phyloP scores from a whole-genome alignment of 2,113 vertebrate genomes.

The Calidris pygmaea region DNA sequence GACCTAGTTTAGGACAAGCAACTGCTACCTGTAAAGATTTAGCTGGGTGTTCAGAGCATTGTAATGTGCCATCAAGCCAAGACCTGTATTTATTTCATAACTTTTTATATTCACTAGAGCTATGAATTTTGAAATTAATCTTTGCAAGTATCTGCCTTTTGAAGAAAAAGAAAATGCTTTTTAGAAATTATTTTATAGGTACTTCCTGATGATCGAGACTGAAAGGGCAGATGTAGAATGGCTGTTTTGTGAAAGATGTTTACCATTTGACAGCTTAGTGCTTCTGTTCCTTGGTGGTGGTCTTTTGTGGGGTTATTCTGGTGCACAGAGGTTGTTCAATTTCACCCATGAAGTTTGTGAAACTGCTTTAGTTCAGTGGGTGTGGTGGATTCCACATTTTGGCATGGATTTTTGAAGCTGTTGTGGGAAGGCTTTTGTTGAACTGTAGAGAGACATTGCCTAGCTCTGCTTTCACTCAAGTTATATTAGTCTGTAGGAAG shows the following conservation, averaged over 20 bases:
- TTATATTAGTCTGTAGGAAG: not conserved
- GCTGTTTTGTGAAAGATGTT: not conserved
- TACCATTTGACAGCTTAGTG: not conserved
- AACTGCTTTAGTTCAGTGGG: not conserved
- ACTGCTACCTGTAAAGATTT: not conserved
- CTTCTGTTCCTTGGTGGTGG: not conserved
- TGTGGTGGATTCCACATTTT: not conserved
- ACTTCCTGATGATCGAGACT: not conserved
- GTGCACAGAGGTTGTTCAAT: not conserved
- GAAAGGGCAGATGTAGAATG: not conserved
- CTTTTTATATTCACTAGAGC: not conserved
- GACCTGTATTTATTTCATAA: not conserved
- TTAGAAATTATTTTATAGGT: not conserved
- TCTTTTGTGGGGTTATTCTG: not conserved
- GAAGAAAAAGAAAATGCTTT: not conserved
- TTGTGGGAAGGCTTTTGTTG: not conserved
- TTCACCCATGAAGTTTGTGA: not conserved
- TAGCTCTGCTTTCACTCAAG: not conserved
- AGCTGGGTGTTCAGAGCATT: not conserved
- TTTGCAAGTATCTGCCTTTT: not conserved
- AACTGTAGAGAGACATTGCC: not conserved
- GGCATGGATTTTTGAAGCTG: not conserved
- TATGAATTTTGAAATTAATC: not conserved
- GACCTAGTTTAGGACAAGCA: not conserved
- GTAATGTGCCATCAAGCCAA: not conserved